phyloP scores from a whole-genome alignment of 1,140 invertebrate species.

The Drosophila lini region DNA sequence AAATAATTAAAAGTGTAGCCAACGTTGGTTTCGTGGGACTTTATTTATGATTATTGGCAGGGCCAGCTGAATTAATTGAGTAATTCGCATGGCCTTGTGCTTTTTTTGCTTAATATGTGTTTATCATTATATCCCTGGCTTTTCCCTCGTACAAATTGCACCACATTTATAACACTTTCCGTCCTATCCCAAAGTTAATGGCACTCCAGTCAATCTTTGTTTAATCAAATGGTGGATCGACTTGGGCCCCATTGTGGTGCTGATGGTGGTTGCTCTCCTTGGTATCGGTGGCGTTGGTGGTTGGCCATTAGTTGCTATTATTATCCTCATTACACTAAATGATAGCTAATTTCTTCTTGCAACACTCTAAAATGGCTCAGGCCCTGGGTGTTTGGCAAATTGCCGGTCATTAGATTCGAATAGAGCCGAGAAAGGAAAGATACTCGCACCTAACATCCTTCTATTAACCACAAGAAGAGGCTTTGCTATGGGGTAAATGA shows the following conservation, averaged over 20 bases:
- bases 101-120: conserved; percentile 61
- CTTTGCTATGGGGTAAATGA: conserved; percentile 11
- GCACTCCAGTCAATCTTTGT: conserved; percentile 76
- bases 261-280: conserved; percentile 3
- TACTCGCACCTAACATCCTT: conserved; percentile 10
- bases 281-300: conserved; percentile 3
- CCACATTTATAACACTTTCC: conserved; percentile 75
- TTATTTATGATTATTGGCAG: conserved; percentile 82
- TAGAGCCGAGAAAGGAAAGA: conserved; percentile 4
- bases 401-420: conserved; percentile 59
- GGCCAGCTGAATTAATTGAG: conserved; percentile 68
- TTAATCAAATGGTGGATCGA: conserved; percentile 61
- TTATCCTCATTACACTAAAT: conserved; percentile 79
- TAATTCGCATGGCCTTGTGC: conserved; percentile 54
- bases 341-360: conserved; percentile 75
- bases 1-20: conserved; percentile 74
- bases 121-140: conserved; percentile 47
- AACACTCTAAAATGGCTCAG: conserved; percentile 72
- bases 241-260: conserved; percentile 12
- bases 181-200: conserved; percentile 53
- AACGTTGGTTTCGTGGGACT: conserved; percentile 38
- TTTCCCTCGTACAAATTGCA: conserved; percentile 53
- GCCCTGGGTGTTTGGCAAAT: conserved; percentile 67
- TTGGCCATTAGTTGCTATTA: conserved; percentile 73
- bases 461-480: conserved; percentile 19